Conservation (phyloP, 2,888 invertebrate genomes). For the Drosophila kokeensis region DNA sequence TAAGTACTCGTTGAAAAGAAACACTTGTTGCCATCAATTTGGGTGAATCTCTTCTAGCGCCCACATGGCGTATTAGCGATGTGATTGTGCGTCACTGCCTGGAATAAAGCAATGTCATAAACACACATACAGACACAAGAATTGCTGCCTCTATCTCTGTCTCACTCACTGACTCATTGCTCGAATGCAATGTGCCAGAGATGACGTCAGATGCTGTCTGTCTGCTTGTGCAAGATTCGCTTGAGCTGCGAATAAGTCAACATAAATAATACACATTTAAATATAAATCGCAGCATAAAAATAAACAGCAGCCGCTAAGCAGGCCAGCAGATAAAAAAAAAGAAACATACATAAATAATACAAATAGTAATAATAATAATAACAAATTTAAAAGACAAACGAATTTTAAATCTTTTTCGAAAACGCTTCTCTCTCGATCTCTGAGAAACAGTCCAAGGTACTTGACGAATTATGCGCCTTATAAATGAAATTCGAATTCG, state of each 20-base stretch:
- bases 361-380: constrained; percentile 35
- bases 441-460: constrained; percentile 53
- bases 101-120: constrained; percentile 38
- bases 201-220: constrained; percentile 55
- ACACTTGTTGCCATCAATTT: constrained; percentile 54
- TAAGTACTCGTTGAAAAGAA: constrained; percentile 24
- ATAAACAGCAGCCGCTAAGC: constrained; percentile 60
- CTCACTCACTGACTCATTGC: constrained; percentile 41
- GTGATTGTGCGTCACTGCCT: constrained; percentile 47
- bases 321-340: constrained; percentile 51
- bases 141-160: background rate
- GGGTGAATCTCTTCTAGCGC: constrained; percentile 15
- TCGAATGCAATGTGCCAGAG: constrained; percentile 15
- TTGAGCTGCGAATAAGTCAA: constrained; percentile 42
- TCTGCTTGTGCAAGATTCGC: constrained; percentile 22
- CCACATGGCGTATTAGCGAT: constrained; percentile 62
- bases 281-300: constrained; percentile 62
- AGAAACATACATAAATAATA: constrained; percentile 36
- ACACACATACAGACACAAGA: background rate
- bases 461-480: constrained; percentile 42
- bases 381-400: constrained; percentile 39
- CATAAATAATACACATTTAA: constrained; percentile 49
- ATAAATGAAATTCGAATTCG: constrained; percentile 31
- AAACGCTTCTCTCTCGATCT: constrained; percentile 17
- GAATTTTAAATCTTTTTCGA: constrained; percentile 36